Percentiles rank a stretch among this genome's conserved stretches.
Evolutionary conservation across 2,113 vertebrate species (phyloP).

Genomic region (Cyanistes caeruleus): DNA sequence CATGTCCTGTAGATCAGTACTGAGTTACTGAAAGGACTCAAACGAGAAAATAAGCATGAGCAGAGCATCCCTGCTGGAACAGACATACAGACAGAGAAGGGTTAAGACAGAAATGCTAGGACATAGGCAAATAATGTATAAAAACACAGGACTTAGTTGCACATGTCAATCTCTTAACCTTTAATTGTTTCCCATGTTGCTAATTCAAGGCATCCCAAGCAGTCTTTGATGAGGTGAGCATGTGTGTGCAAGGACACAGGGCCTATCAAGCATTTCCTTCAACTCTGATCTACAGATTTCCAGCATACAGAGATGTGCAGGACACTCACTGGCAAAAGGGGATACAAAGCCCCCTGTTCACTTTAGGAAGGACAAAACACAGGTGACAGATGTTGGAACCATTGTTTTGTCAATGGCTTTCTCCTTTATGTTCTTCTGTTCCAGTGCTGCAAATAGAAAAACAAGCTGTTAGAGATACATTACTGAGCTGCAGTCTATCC

Average conservation of each 20-base stretch:
- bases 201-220: constrained; percentile 9
- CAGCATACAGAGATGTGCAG: background rate
- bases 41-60: background rate
- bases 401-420: background rate
- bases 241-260: background rate
- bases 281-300: background rate
- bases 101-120: background rate
- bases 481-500: background rate
- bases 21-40: background rate
- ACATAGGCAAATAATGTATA: background rate
- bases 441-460: constrained; percentile 28
- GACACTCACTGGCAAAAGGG: background rate
- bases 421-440: background rate
- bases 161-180: background rate
- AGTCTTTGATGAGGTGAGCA: background rate
- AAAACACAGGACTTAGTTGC: background rate
- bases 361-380: background rate
- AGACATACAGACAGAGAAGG: background rate
- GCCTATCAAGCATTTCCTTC: background rate
- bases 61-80: background rate
- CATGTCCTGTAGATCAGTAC: background rate
- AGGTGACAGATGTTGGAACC: background rate
- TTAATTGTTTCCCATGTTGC: constrained; percentile 43
- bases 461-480: background rate
- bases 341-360: background rate